Evolutionary conservation across 1,140 invertebrate species (phyloP), one percentile per base, ranked within the genome.

Genomic region (Tyrophagus putrescentiae): DNA sequence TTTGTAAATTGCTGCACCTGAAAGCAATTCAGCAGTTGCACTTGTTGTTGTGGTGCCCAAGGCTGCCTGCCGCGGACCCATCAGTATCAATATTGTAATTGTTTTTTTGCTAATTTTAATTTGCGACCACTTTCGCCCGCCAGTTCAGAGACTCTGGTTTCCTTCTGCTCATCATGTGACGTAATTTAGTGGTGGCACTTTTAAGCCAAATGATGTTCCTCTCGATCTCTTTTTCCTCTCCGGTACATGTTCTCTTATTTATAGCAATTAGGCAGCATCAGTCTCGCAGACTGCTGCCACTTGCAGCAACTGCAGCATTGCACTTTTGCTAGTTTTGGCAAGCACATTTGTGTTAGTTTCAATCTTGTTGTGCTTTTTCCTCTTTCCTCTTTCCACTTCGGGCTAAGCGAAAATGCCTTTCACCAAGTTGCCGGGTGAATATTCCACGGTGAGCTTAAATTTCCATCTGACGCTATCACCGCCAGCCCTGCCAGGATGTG

Each of bases 1-100:
- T n/a, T n/a, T n/a, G n/a, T n/a, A n/a, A n/a, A n/a, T 48, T 48
- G 21, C 45, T 29, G 31, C 31, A 48, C 45, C 45, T 48, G 45
- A 29, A 6, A 48, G 45, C 45, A 48, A 48, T 18, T 6, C 7
- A 13, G 18, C 31, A 18, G 21, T n/a, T n/a, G n/a, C n/a, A n/a
- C n/a, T n/a, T 18, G 7, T 48, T 48, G 45, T 21, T 18, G 18
- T 7, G 21, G 31, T 25, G 7, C 45, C 45, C 23, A 7, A 25
- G 45, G 21, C 45, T 7, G 31, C 45, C 23, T 39, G 13, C 21
- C 13, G 36, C 21, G 13, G 36, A 21, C 7, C 21, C 45, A 48
- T 18, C 21, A 48, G 7, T 9, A 48, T 18, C 45, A 48, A 48
- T 48, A 48, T 48, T 48, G 23, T 48, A 29, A 48, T 48, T 48